Conservation (phyloP, 2,797 vertebrate species). For the Acridotheres tristis region DNA sequence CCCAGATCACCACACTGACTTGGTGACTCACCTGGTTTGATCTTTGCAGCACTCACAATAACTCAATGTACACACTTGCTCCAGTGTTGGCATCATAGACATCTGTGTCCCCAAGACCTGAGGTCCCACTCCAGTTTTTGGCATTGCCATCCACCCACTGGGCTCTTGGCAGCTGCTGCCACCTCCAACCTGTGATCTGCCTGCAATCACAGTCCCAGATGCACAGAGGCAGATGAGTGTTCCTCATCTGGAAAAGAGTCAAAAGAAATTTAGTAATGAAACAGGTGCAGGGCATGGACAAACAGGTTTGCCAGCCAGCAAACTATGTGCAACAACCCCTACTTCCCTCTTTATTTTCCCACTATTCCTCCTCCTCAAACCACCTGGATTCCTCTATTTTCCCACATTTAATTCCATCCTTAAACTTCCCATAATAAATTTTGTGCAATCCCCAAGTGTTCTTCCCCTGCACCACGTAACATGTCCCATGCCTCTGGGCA, state of each 20-base stretch:
- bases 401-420: not conserved
- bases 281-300: not conserved
- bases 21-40: not conserved
- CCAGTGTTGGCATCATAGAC: not conserved
- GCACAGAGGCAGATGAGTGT: no score
- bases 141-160: no score
- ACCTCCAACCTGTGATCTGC: rapidly evolving
- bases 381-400: not conserved
- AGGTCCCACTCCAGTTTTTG: not conserved
- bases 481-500: not conserved
- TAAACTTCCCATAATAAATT: not conserved
- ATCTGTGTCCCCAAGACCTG: rapidly evolving
- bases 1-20: not conserved
- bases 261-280: not conserved
- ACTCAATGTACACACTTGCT: not conserved
- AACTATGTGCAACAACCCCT: not conserved
- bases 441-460: not conserved
- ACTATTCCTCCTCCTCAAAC: not conserved
- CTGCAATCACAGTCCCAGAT: not conserved
- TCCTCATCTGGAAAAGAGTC: not conserved
- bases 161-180: not conserved
- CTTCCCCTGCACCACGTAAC: not conserved
- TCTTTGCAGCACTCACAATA: not conserved
- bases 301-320: not conserved
- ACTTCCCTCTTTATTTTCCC: not conserved